These are phyloP conservation scores for Sinotaia quadrata DNA, from an alignment of 2,888 invertebrate species.

Conservation along the genomic window DNA sequence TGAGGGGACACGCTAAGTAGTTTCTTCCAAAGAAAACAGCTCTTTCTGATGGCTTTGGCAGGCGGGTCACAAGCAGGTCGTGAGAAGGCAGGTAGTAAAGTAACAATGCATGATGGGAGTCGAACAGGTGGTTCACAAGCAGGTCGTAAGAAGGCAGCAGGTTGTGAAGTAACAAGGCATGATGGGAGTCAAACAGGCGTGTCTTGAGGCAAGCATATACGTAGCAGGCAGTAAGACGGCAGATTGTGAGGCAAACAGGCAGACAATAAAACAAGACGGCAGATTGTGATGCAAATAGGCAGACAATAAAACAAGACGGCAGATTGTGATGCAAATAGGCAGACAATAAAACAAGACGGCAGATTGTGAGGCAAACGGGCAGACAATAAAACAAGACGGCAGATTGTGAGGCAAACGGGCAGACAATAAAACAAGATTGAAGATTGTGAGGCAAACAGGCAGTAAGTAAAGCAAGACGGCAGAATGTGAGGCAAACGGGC, in stretches of 20 bases:
- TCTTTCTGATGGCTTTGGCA: too few species aligned
- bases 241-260: not conserved
- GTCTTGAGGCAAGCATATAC: too few species aligned
- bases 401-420: slow-evolving; percentile 12
- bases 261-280: slow-evolving; percentile 1
- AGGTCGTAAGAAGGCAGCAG: slow-evolving; percentile 2
- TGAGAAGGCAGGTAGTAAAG: too few species aligned
- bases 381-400: slow-evolving; percentile 15
- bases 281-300: not conserved
- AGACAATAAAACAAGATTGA: not conserved
- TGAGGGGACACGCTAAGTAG: too few species aligned
- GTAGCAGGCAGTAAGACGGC: too few species aligned
- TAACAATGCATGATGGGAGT: slow-evolving; percentile 3
- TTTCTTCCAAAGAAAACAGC: too few species aligned
- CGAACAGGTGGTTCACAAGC: slow-evolving; percentile 1
- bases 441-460: slow-evolving; percentile 11
- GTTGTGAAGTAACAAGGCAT: slow-evolving; percentile 10
- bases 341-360: not conserved
- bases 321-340: not conserved
- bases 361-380: not conserved
- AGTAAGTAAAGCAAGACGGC: slow-evolving; percentile 8
- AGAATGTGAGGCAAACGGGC: not conserved
- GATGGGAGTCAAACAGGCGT: slow-evolving; percentile 9
- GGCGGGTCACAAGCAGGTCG: too few species aligned
- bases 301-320: slow-evolving; percentile 3